Evolutionary conservation across 2,113 vertebrate genomes (phyloP), one percentile per base, ranked within the genome.

Genomic region (Andinoacara biseriatus): DNA sequence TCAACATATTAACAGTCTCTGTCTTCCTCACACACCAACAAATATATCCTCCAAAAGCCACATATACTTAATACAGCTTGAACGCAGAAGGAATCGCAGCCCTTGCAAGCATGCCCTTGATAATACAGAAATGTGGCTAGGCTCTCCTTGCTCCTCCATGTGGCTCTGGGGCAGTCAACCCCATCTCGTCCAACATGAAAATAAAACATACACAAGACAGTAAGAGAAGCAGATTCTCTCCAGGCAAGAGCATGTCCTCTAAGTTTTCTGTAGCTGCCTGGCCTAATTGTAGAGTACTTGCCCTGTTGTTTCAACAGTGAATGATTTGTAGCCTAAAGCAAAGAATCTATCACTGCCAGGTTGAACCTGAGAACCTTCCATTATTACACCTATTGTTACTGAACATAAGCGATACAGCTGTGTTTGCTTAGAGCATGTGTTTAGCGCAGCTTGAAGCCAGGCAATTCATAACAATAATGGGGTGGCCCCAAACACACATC

Each of bases 211-310:
- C n/a, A 63, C 61, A 59, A 81, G 58, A 82, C 46, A 33, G 81
- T 46, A 65, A 76, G 65, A 81, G 78, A 67, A 69, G 78, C 65
- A n/a, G 78, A 72, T 79, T 86, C 67, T 87, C 91, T 82, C 29
- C 78, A 72, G 90, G 90, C 93, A 88, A 87, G 88, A 90, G 86
- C 91, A 56, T 61, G 86, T 94, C 90, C 89, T 87, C 60, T 8
- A 85, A 31, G 54, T 86, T 87, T 63, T 67, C n/a, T 46, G 86
- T 58, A 65, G 83, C 78, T 43, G 67, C 59, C 76, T 84, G 90
- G 80, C 90, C 90, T 91, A 83, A 92, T 91, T 92, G 80, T 89
- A 83, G 61, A 58, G 40, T 9, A 46, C 89, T 76, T 85, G 87
- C 74, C 81, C 81, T 29, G 75, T 78, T 87, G 81, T 85, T 91